A percentile compares a stretch with the other conserved stretches of the same genome.
These are phyloP conservation scores for Bothrops jararaca DNA, from an alignment of 2,113 vertebrate genomes.

Conservation along the genomic window DNA sequence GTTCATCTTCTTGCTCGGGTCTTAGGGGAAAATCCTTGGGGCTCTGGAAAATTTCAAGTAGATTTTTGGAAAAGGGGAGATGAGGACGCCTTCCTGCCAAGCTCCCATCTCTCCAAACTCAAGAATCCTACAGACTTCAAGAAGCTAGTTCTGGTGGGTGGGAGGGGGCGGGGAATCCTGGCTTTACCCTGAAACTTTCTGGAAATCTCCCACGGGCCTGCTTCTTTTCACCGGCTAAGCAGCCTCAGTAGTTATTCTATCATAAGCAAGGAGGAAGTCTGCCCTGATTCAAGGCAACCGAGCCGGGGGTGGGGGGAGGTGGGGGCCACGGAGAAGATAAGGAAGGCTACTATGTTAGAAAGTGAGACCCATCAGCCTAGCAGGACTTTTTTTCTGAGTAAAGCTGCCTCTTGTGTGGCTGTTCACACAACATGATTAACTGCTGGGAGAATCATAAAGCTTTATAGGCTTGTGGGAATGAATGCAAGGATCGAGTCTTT, in stretches of 20 bases:
- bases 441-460: background rate
- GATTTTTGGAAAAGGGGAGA: slow-evolving; percentile 32
- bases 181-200: background rate
- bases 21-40: slow-evolving; percentile 72
- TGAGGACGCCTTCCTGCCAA: background rate
- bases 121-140: background rate
- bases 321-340: background rate
- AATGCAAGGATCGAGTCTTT: background rate
- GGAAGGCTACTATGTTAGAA: background rate
- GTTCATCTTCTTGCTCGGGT: slow-evolving; percentile 71
- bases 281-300: too few relatives aligned
- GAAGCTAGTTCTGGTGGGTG: too few relatives aligned
- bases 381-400: background rate
- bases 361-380: too few relatives aligned
- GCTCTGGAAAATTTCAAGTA: slow-evolving; percentile 72
- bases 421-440: too few relatives aligned
- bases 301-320: background rate
- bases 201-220: background rate
- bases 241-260: too few relatives aligned
- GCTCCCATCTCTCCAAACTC: background rate
- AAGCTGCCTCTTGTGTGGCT: too few relatives aligned
- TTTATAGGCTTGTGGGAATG: background rate
- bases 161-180: background rate
- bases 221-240: too few relatives aligned
- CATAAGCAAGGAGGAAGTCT: background rate